Conservation (phyloP, 2,113 vertebrate genomes). For the Podiceps cristatus region DNA sequence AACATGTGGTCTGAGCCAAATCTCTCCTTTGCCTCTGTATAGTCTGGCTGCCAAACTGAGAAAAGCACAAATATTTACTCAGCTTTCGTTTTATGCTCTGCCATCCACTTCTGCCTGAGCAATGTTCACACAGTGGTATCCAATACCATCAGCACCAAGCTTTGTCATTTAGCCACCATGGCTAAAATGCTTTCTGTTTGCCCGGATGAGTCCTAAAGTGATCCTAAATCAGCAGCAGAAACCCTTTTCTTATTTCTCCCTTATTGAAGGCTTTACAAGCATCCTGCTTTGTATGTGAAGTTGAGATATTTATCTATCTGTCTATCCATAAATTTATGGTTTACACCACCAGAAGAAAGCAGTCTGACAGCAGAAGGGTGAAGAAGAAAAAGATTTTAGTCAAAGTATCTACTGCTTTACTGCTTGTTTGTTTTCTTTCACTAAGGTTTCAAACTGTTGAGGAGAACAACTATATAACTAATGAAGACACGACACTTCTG, state of each 20-base stretch:
- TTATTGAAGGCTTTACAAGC: neutral
- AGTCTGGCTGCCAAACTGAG: neutral
- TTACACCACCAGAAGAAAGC: neutral
- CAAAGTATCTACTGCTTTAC: neutral
- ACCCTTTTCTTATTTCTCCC: neutral
- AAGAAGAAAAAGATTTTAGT: neutral
- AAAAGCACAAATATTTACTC: constrained; percentile 2
- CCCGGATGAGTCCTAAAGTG: neutral
- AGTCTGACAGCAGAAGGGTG: neutral
- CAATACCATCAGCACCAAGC: neutral
- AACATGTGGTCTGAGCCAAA: neutral
- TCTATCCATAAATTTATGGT: neutral
- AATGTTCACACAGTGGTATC: neutral
- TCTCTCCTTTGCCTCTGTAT: neutral
- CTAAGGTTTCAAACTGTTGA: neutral
- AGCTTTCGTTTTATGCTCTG: neutral
- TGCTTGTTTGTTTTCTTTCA: neutral
- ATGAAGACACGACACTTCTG: neutral
- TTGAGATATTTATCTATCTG: neutral
- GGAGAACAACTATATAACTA: neutral
- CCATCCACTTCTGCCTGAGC: neutral
- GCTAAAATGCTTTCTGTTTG: neutral
- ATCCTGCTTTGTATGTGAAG: neutral
- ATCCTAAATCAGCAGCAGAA: neutral
- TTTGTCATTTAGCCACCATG: neutral